phyloP scores from a whole-genome alignment of 1,140 invertebrate genomes.

The Forficula auricularia region DNA sequence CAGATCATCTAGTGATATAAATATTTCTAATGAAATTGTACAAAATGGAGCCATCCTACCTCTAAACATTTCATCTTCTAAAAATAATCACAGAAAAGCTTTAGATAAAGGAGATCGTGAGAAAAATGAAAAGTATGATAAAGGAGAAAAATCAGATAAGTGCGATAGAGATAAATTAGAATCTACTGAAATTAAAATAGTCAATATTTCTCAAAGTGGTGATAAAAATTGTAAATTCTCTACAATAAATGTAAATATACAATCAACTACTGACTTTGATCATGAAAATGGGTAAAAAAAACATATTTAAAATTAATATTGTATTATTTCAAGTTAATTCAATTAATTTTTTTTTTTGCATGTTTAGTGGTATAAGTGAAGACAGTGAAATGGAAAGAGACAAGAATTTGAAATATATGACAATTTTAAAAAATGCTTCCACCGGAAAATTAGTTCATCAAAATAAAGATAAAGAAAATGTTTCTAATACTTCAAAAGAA shows the following conservation, averaged over 20 bases:
- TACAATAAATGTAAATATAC: slow-evolving; percentile 31
- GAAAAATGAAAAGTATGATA: slow-evolving; percentile 25
- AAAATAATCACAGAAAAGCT: slow-evolving; percentile 34
- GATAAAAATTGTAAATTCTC: slow-evolving; percentile 29
- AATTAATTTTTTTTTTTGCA: too few relatives aligned
- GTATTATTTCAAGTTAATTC: too few relatives aligned
- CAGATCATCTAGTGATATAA: slow-evolving; percentile 14
- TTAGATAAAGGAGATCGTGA: slow-evolving; percentile 31
- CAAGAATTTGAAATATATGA: slow-evolving; percentile 26
- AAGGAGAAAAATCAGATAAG: slow-evolving; percentile 17
- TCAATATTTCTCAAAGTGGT: slow-evolving; percentile 12
- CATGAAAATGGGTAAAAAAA: too few relatives aligned
- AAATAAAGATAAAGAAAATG: slow-evolving; percentile 23
- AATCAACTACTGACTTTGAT: slow-evolving; percentile 4
- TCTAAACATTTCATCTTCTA: slow-evolving; percentile 15
- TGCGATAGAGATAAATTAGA: slow-evolving; percentile 15
- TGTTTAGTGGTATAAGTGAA: slow-evolving; percentile 27
- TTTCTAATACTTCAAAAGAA: slow-evolving; percentile 37
- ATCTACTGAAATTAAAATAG: slow-evolving; percentile 1
- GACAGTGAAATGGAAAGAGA: slow-evolving; percentile 35
- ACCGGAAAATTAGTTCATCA: too few relatives aligned
- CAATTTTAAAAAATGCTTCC: slow-evolving; percentile 21
- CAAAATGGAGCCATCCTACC: slow-evolving; percentile 19
- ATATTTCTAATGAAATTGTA: slow-evolving; percentile 28
- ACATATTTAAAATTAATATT: too few relatives aligned